Evolutionary conservation across 2,888 invertebrate genomes (phyloP).

Genomic region (Diploptera punctata): DNA sequence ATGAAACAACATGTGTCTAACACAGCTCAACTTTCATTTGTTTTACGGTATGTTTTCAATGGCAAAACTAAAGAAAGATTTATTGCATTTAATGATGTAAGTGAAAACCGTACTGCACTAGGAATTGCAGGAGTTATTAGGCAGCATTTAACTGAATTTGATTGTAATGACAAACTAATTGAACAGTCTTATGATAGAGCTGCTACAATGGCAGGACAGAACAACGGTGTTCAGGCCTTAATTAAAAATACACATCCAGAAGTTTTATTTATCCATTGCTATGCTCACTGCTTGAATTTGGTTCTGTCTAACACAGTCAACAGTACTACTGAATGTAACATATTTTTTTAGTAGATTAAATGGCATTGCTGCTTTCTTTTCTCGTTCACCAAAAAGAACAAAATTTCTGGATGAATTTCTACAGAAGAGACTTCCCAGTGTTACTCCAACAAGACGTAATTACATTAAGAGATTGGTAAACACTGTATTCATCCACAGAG

Average conservation of each 20-base stretch:
- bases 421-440: neutral
- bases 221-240: no score
- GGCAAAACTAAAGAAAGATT: no score
- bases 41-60: neutral
- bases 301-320: neutral
- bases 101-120: neutral
- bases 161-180: neutral
- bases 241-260: neutral
- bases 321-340: neutral
- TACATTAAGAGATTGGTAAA: neutral
- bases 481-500: no score
- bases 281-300: neutral
- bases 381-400: neutral
- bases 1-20: neutral
- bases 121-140: no score
- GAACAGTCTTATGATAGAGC: neutral
- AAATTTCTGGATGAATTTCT: neutral
- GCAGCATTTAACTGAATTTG: no score
- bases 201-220: no score
- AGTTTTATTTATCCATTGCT: neutral
- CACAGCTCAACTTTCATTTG: neutral
- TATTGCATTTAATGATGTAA: no score
- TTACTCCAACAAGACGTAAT: neutral
- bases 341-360: neutral
- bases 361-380: neutral